Evolutionary conservation across 2,113 vertebrate genomes (phyloP).

Genomic region (Leptobrachium leishanense): DNA sequence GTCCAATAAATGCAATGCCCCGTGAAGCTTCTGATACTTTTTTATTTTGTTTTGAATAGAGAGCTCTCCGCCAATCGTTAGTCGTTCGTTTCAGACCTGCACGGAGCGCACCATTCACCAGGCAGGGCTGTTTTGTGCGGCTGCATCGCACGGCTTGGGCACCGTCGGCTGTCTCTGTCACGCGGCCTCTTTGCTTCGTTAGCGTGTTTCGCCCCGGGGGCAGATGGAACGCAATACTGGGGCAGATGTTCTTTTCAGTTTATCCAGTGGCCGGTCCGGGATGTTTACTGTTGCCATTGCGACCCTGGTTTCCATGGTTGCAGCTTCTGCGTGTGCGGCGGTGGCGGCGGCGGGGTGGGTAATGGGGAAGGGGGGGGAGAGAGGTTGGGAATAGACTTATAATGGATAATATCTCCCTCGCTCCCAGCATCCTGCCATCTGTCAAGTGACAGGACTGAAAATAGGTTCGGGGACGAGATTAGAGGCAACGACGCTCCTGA

Average conservation of each 20-base stretch:
- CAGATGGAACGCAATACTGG: slow-evolving; percentile 69
- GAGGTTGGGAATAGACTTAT: slow-evolving; percentile 53
- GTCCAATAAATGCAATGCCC: slow-evolving; percentile 50
- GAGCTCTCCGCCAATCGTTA: slow-evolving; percentile 53
- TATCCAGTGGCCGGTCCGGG: slow-evolving; percentile 68
- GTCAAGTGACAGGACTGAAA: slow-evolving; percentile 64
- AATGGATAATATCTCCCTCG: slow-evolving; percentile 77
- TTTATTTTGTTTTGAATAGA: no score
- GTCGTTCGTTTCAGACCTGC: slow-evolving; percentile 59
- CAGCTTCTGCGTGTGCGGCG: slow-evolving; percentile 69
- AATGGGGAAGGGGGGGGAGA: slow-evolving; percentile 64
- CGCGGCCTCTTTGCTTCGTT: slow-evolving; percentile 57
- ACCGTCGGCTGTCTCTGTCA: slow-evolving; percentile 67
- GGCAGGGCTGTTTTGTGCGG: slow-evolving; percentile 67
- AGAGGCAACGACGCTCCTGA: slow-evolving; percentile 53
- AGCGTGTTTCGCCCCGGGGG: slow-evolving; percentile 66
- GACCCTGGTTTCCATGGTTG: slow-evolving; percentile 77
- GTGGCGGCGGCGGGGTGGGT: slow-evolving; percentile 56
- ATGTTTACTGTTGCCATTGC: slow-evolving; percentile 80
- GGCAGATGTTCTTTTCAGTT: slow-evolving; percentile 82
- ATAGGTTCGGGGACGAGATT: slow-evolving; percentile 64
- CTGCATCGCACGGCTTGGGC: slow-evolving; percentile 69
- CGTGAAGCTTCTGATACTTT: no score
- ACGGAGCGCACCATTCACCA: slow-evolving; percentile 60
- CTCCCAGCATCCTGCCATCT: slow-evolving; percentile 75